Conservation (phyloP, 2,113 vertebrate genomes). For the Hymenochirus boettgeri region DNA sequence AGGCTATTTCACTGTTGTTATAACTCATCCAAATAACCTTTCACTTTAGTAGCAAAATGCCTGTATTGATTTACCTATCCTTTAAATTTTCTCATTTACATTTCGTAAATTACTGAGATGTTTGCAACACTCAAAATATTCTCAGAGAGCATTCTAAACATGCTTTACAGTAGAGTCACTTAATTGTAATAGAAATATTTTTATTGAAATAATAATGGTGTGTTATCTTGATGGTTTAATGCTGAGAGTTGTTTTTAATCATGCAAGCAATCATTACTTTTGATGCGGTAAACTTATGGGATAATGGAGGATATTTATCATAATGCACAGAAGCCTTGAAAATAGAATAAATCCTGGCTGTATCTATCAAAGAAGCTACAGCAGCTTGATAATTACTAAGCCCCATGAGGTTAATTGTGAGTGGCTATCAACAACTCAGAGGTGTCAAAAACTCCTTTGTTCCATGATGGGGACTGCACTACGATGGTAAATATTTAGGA, state of each 20-base stretch:
- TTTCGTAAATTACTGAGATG: conserved; percentile 26
- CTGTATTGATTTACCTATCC: conserved; percentile 18
- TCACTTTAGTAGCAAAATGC: conserved; percentile 37
- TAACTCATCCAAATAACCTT: conserved; percentile 9
- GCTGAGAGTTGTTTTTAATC: background rate
- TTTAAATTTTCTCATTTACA: conserved; percentile 19
- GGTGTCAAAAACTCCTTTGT: too few relatives aligned
- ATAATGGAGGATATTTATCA: background rate
- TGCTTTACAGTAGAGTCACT: background rate
- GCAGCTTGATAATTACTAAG: background rate
- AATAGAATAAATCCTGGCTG: background rate
- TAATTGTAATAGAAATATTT: conserved; percentile 6
- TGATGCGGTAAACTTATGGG: background rate
- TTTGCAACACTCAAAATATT: conserved; percentile 27
- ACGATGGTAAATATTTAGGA: too few relatives aligned
- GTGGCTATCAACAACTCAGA: too few relatives aligned
- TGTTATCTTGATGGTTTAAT: background rate
- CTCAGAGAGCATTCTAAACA: conserved; percentile 17
- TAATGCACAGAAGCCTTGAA: background rate
- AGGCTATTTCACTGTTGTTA: conserved; percentile 12
- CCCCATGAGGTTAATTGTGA: too few relatives aligned
- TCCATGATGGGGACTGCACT: too few relatives aligned
- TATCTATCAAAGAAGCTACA: background rate
- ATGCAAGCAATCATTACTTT: background rate
- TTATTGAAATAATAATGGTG: conserved; percentile 8